Conservation (phyloP, 2,888 invertebrate genomes). For the Formica aserva region DNA sequence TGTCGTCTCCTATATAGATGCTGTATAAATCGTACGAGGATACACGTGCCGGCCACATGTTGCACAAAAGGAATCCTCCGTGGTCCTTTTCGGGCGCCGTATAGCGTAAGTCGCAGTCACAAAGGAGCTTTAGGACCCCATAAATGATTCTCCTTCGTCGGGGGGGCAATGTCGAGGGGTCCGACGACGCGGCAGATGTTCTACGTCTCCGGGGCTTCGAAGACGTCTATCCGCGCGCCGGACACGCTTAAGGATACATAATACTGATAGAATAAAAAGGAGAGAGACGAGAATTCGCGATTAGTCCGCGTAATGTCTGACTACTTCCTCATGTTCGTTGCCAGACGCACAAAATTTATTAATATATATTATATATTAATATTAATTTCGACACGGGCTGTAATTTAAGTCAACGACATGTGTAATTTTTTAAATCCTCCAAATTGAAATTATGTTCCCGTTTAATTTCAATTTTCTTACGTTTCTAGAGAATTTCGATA, state of each 20-base stretch:
- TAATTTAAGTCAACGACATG: background rate
- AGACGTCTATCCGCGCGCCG: conserved; percentile 59
- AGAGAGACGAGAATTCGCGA: conserved; percentile 12
- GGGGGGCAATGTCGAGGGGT: conserved; percentile 55
- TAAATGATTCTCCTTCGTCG: conserved; percentile 72
- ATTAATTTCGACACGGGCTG: conserved; percentile 41
- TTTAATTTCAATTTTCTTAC: background rate
- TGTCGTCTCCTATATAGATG: conserved; percentile 68
- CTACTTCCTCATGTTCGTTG: background rate
- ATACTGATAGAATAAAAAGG: conserved; percentile 36
- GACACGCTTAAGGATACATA: conserved; percentile 54
- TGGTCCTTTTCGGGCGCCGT: conserved; percentile 77
- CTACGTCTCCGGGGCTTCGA: conserved; percentile 63
- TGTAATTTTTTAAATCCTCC: background rate
- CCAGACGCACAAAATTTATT: background rate
- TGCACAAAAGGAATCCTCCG: conserved; percentile 83
- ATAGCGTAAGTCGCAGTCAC: conserved; percentile 70
- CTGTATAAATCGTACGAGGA: conserved; percentile 78
- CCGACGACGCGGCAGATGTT: conserved; percentile 77
- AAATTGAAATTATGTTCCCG: background rate
- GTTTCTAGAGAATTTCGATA: background rate
- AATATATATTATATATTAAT: background rate
- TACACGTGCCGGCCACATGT: conserved; percentile 86
- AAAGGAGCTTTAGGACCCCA: conserved; percentile 69
- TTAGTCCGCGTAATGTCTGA: conserved; percentile 10